A percentile compares a stretch with the other conserved stretches of the same genome.
Evolutionary conservation across 2,888 invertebrate genomes (phyloP).

Genomic region (Parascotia fuliginaria): DNA sequence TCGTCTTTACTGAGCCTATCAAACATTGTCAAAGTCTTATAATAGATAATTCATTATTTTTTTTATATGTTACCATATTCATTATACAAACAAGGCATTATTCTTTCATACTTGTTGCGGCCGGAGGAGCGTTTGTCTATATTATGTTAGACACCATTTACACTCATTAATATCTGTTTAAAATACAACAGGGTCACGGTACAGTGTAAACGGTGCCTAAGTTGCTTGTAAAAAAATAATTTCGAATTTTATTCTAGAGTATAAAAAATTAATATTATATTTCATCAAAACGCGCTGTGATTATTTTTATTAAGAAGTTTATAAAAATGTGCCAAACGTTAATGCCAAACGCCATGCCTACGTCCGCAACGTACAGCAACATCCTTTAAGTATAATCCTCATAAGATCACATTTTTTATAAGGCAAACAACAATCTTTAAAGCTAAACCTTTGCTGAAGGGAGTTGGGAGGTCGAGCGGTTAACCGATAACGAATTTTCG

Average conservation of each 20-base stretch:
- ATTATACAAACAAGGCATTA: constrained; percentile 80
- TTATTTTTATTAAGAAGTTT: neutral
- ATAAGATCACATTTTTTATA: constrained; percentile 85
- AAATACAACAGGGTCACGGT: constrained; percentile 18
- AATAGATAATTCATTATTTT: constrained; percentile 77
- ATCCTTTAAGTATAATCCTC: constrained; percentile 81
- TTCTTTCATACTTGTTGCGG: constrained; percentile 66
- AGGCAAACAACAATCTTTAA: constrained; percentile 86
- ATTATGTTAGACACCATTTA: constrained; percentile 9
- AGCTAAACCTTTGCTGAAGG: constrained; percentile 81
- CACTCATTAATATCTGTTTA: constrained; percentile 21
- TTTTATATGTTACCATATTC: constrained; percentile 68
- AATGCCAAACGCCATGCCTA: constrained; percentile 35
- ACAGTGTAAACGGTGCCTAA: constrained; percentile 13
- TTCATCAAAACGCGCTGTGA: neutral
- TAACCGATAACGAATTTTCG: constrained; percentile 68
- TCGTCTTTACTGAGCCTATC: constrained; percentile 64
- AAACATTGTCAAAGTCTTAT: constrained; percentile 78
- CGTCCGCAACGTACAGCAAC: constrained; percentile 62
- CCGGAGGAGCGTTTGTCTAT: constrained; percentile 45
- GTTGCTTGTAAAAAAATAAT: neutral
- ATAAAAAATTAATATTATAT: constrained; percentile 2
- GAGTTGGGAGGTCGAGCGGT: constrained; percentile 57
- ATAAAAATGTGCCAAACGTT: neutral
- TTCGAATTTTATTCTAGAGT: constrained; percentile 4